phyloP scores from a whole-genome alignment of 1,140 invertebrate genomes.

The Lucilia cuprina region DNA sequence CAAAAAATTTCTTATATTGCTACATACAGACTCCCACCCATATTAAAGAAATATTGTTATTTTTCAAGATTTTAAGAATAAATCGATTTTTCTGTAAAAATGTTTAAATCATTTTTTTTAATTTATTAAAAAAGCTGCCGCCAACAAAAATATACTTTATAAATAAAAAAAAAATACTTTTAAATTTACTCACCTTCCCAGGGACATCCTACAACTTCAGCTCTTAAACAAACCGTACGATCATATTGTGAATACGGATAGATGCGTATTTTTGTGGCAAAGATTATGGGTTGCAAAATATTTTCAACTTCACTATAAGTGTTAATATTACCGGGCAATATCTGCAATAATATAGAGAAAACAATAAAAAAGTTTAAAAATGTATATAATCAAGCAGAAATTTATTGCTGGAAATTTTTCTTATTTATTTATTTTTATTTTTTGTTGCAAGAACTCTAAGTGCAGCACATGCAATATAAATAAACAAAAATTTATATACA shows the following conservation, averaged over 20 bases:
- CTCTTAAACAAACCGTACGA: slow-evolving; percentile 89
- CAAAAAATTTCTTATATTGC: not conserved
- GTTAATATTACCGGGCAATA: slow-evolving; percentile 85
- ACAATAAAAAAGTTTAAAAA: not conserved
- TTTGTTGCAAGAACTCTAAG: not conserved
- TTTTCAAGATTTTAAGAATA: not conserved
- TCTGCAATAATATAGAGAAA: slow-evolving; percentile 66
- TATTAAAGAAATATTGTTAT: not conserved
- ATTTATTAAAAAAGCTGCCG: not conserved
- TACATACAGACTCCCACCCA: not conserved
- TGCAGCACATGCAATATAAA: not conserved
- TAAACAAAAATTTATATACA: too few species aligned
- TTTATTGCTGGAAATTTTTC: not conserved
- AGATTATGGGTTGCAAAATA: slow-evolving; percentile 80
- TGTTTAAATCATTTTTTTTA: not conserved
- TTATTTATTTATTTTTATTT: not conserved
- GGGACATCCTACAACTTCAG: slow-evolving; percentile 87
- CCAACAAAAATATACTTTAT: not conserved
- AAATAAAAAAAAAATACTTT: not conserved
- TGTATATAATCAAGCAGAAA: not conserved
- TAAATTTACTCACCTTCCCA: slow-evolving; percentile 76
- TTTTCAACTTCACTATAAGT: slow-evolving; percentile 83
- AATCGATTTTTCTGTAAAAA: not conserved
- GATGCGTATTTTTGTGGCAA: slow-evolving; percentile 86
- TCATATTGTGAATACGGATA: slow-evolving; percentile 88